Base-by-base conservation (phyloP, 1,140 invertebrate species). In the Aphaenogaster rudis region DNA sequence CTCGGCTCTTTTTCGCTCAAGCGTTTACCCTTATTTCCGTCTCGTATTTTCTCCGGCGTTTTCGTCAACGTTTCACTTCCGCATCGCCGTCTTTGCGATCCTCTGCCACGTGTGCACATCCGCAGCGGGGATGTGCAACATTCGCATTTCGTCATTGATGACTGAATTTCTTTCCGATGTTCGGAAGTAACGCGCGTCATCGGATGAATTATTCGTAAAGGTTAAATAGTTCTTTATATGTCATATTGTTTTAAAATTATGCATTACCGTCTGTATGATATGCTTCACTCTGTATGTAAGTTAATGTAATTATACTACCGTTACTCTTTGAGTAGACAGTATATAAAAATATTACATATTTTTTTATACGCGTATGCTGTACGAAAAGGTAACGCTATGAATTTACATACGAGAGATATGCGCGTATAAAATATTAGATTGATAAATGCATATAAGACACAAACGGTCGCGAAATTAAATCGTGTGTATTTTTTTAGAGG, bases 31-130 rank as follows among this genome's bases (percentile, higher is more conserved):
- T 81, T 81, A 81, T 81, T 71, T 81, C 48, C 84, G 77, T 42
- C n/a, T 17, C 61, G 39, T 59, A 86, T 79, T 86, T 61, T 48
- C 77, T 61, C 21, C 17, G 45, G 15, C 21, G 17, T 48, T 48
- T 76, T 42, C 81, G 50, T 28, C 61, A 17, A n/a, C n/a, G 13
- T 42, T 48, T 72, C 74, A 76, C 77, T 85, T 84, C 71, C 78
- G 72, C 9, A 13, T 57, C 1, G 9, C n/a, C 28, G 48, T 72
- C 45, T 36, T 59, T 54, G 1, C 52, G 15, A 42, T 15, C 6
- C 15, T n/a, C 7, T 36, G 48, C 36, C 66, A 57, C 52, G 64
- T 39, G n/a, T 9, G 52, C 42, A 69, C 48, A 39, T 54, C n/a
- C 64, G 71, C 81, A 76, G 39, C 42, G 28, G 45, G 28, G 45